A percentile compares a stretch with the other conserved stretches of the same genome.
Conservation (phyloP, 2,797 vertebrate genomes). For the Malurus leucopterus region DNA sequence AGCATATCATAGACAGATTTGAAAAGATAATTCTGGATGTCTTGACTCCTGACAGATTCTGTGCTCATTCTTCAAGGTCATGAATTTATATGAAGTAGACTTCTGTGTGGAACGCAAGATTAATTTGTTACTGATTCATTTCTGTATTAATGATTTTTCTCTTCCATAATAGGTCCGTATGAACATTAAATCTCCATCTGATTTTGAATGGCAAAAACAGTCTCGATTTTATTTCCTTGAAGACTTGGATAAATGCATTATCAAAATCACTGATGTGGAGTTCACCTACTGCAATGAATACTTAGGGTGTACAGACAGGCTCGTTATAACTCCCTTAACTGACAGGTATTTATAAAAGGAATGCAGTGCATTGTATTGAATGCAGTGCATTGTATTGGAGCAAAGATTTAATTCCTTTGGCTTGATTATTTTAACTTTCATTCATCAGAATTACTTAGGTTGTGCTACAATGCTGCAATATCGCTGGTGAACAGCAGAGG, state of each 20-base stretch:
- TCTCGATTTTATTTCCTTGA: slow-evolving; percentile 84
- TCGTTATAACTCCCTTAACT: slow-evolving; percentile 86
- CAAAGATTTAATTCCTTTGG: background rate
- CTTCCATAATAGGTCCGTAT: slow-evolving; percentile 71
- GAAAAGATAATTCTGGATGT: background rate
- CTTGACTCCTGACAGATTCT: background rate
- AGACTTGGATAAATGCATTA: slow-evolving; percentile 78
- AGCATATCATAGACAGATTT: background rate
- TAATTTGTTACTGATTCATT: background rate
- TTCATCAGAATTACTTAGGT: background rate
- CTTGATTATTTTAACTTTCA: background rate
- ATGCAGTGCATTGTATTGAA: background rate
- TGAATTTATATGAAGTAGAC: background rate
- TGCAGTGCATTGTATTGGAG: background rate
- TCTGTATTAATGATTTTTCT: background rate
- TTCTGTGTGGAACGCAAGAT: background rate
- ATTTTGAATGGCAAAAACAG: slow-evolving; percentile 88
- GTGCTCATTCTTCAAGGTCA: background rate
- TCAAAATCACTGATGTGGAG: slow-evolving; percentile 85
- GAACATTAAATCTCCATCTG: slow-evolving; percentile 75
- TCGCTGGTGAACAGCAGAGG: slow-evolving; percentile 19
- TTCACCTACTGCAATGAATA: slow-evolving; percentile 87
- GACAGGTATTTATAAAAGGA: slow-evolving; percentile 72
- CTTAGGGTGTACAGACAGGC: slow-evolving; percentile 84
- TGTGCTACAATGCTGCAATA: background rate